Percentiles rank a stretch among this genome's conserved stretches.
These are phyloP conservation scores for Drosophila yooni DNA, from an alignment of 2,888 invertebrate species.

Conservation along the genomic window DNA sequence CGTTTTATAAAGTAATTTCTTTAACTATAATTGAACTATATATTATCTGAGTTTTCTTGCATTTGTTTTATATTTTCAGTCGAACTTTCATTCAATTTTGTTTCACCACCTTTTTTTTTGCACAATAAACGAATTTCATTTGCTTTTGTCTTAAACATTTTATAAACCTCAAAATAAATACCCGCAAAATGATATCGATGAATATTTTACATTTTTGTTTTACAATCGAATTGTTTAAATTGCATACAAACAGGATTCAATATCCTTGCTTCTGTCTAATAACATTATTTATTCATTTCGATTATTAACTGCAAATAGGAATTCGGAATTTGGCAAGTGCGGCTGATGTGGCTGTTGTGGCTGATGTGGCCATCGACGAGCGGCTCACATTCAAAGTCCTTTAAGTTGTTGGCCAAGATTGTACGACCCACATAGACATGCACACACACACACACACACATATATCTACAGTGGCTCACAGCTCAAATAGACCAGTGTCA, in stretches of 20 bases:
- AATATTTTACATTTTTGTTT: background rate
- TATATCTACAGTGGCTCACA: background rate
- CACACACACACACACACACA: background rate
- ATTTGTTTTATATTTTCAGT: no score
- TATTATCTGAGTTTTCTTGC: no score
- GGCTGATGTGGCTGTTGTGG: slow-evolving; percentile 26
- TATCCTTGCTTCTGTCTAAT: background rate
- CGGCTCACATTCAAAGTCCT: slow-evolving; percentile 17
- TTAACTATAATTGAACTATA: no score
- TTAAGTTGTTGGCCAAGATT: slow-evolving; percentile 45
- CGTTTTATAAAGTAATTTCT: background rate
- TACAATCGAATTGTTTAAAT: background rate
- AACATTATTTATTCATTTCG: slow-evolving; percentile 31
- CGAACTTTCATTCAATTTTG: no score
- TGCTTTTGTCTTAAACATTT: no score
- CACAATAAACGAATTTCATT: no score
- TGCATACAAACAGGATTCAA: background rate
- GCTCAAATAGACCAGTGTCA: no score
- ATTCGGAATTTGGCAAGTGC: slow-evolving; percentile 21
- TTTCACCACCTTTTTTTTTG: no score
- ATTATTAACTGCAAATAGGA: slow-evolving; percentile 47
- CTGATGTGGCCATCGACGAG: slow-evolving; percentile 20
- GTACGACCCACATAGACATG: background rate
- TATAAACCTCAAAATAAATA: background rate
- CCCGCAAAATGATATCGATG: background rate